A percentile compares a stretch with the other conserved stretches of the same genome.
Conservation (phyloP, 2,797 vertebrate genomes). For the Enteromius unitaeniatus region DNA sequence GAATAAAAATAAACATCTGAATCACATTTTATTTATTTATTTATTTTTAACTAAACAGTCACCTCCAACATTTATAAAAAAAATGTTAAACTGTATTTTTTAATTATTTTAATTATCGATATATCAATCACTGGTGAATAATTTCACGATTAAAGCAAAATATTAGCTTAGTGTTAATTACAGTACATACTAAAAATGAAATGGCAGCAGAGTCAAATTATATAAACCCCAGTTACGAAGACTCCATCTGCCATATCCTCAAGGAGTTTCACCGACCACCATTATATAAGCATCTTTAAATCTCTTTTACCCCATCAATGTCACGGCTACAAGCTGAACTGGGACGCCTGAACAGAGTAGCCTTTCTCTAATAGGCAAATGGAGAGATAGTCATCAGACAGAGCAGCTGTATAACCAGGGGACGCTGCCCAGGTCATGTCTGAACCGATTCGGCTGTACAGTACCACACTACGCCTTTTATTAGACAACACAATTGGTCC, state of each 20-base stretch:
- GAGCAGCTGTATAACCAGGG: constrained; percentile 57
- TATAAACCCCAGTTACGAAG: background rate
- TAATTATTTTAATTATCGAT: background rate
- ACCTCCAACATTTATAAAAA: background rate
- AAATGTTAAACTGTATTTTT: background rate
- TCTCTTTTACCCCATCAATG: constrained; percentile 34
- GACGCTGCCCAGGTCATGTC: constrained; percentile 54
- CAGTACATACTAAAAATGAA: background rate
- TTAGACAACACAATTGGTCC: constrained; percentile 54
- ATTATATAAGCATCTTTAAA: constrained; percentile 53
- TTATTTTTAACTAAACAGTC: background rate
- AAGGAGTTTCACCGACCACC: constrained; percentile 8
- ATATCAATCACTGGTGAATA: background rate
- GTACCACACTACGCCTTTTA: constrained; percentile 56
- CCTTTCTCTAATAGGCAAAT: constrained; percentile 49
- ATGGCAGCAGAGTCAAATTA: background rate
- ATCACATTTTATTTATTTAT: background rate
- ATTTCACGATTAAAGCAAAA: background rate
- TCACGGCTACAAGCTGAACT: constrained; percentile 38
- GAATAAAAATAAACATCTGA: background rate
- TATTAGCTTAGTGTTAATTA: background rate
- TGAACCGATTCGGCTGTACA: constrained; percentile 49
- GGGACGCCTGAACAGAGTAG: constrained; percentile 50
- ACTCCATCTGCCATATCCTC: constrained; percentile 19
- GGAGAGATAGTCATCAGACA: constrained; percentile 53